A percentile compares a stretch with the other conserved stretches of the same genome.
phyloP scores from a whole-genome alignment of 1,140 invertebrate genomes.

The Heliconius nattereri region DNA sequence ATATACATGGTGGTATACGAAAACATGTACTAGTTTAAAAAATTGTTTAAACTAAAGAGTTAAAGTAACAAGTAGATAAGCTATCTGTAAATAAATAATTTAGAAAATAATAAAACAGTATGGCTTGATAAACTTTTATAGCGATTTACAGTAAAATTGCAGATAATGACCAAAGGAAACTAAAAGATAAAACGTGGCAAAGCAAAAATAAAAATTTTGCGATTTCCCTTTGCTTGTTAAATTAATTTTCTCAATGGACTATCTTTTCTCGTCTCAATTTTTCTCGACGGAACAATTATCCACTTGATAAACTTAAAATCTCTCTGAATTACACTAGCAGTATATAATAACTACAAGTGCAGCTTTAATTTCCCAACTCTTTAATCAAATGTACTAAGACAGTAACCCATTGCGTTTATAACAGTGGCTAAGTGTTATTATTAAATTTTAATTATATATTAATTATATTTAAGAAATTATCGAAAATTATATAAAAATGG shows the following conservation, averaged over 20 bases:
- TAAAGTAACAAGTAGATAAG: no score
- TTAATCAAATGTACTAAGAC: not conserved
- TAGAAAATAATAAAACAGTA: not conserved
- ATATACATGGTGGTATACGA: no score
- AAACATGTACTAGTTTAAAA: no score
- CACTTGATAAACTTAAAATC: not conserved
- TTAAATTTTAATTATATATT: no score
- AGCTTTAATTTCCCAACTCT: not conserved
- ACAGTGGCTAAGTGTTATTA: no score
- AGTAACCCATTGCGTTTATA: no score
- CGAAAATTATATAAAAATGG: no score
- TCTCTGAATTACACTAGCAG: not conserved
- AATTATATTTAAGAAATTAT: no score
- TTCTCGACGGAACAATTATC: not conserved
- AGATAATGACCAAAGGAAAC: constrained; percentile 6
- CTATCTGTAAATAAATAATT: no score
- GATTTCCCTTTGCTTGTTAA: not conserved
- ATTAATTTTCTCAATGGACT: not conserved
- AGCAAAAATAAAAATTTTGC: not conserved
- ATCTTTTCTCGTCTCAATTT: constrained; percentile 1
- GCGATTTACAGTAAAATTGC: not conserved
- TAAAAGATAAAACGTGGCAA: not conserved
- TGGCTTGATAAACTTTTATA: not conserved
- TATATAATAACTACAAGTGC: not conserved
- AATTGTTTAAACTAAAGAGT: no score